Conservation (phyloP, 2,113 vertebrate genomes). For the Chinchilla lanigera region DNA sequence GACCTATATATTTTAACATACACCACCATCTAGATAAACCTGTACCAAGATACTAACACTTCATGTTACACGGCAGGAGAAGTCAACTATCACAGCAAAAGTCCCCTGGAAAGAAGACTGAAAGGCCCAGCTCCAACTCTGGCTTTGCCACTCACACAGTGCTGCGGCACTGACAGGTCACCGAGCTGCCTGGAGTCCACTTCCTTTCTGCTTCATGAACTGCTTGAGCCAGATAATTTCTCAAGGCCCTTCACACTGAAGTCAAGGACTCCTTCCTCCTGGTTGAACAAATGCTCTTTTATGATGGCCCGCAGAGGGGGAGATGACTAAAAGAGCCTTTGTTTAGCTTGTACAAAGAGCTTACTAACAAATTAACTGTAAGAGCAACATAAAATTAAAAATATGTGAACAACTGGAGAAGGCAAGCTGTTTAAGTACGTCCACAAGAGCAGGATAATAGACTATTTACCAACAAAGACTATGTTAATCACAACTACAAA, state of each 20-base stretch:
- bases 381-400: conserved; percentile 37
- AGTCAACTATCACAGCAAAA: not conserved
- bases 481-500: not conserved
- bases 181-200: not conserved
- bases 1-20: not conserved
- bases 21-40: not conserved
- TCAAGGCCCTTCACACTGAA: not conserved
- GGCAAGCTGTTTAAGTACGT: not conserved
- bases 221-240: not conserved
- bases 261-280: not conserved
- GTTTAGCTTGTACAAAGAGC: not conserved
- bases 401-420: not conserved
- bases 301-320: not conserved
- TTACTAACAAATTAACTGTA: conserved; percentile 51
- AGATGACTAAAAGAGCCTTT: not conserved
- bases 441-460: not conserved
- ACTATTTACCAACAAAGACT: not conserved
- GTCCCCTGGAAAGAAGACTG: not conserved
- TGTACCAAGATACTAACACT: not conserved
- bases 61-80: not conserved
- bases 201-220: conserved; percentile 30
- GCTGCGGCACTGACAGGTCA: not conserved
- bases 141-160: not conserved
- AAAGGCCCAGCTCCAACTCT: not conserved
- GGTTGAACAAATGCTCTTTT: not conserved